Base-by-base conservation (phyloP, 2,113 vertebrate genomes). In the Stigmatopora nigra region DNA sequence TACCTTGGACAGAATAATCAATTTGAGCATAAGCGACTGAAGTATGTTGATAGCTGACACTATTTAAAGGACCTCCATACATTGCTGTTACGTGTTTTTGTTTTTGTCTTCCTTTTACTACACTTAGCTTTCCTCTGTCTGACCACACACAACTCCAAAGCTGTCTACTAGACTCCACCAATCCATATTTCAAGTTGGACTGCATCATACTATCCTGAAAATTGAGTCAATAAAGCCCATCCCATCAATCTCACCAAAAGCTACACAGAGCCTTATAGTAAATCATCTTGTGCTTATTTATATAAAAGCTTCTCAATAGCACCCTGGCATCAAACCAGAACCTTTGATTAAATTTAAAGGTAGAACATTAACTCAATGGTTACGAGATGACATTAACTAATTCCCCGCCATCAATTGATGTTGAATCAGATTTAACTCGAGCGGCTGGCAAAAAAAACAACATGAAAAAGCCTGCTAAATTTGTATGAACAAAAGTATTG, bases 131-230 rank as follows among this genome's bases (percentile, higher is more conserved):
- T 76, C 69, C 79, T 83, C 71, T 64, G 10, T 78, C 62, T 61
- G 59, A 69, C 68, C 72, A 19, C 46, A 14, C 57, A 16, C n/a
- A 12, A n/a, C 12, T 22, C 36, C 41, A 63, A 14, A 20, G 19
- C 63, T 64, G 25, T 25, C 64, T 73, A 78, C 82, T 80, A 5
- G 74, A 72, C 82, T 81, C 75, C 68, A 52, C 51, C 22, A 56
- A 82, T 86, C 79, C 63, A 81, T 83, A 68, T 38, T 38, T 52
- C 73, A 76, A 78, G 48, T 67, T 22, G 52, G 65, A 13, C 69
- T 5, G 20, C 44, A 48, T 72, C 69, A 56, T 73, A 76, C 70
- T 62, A 73, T 67, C 51, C 68, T 61, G 64, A 63, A 53, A 74
- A 70, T 55, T 14, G 46, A 80, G 69, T 63, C 60, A 31, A 55